phyloP scores from a whole-genome alignment of 2,888 invertebrate species.

The Sphecodes monilicornis region DNA sequence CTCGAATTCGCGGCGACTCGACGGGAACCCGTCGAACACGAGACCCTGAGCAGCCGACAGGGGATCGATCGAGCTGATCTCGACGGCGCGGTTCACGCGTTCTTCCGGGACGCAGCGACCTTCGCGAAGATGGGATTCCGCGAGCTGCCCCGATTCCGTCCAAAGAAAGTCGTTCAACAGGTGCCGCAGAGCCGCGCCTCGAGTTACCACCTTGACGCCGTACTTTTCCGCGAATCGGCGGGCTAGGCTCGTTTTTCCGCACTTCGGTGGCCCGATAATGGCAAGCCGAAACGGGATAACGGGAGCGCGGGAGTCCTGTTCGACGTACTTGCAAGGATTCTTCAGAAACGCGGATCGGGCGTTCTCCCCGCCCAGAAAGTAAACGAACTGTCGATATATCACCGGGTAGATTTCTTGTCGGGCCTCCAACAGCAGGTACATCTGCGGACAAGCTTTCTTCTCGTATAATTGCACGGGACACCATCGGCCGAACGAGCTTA shows the following conservation, averaged over 20 bases:
- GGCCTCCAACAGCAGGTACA: constrained; percentile 84
- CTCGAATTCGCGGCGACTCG: constrained; percentile 85
- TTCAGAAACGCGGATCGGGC: constrained; percentile 85
- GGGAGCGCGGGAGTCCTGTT: constrained; percentile 83
- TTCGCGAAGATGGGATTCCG: constrained; percentile 82
- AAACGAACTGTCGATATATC: constrained; percentile 87
- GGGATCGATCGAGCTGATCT: constrained; percentile 85
- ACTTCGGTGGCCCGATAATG: constrained; percentile 88
- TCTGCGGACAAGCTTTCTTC: constrained; percentile 85
- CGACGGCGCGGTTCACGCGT: constrained; percentile 85
- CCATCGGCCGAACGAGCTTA: constrained; percentile 88
- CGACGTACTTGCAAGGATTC: constrained; percentile 87
- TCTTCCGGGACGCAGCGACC: constrained; percentile 85
- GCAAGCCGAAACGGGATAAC: constrained; percentile 86
- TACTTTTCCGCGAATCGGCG: constrained; percentile 86
- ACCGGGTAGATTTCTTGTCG: constrained; percentile 85
- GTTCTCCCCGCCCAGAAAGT: constrained; percentile 86
- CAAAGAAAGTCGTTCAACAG: constrained; percentile 85
- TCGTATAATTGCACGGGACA: constrained; percentile 88
- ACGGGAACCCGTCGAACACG: constrained; percentile 88
- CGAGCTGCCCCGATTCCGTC: constrained; percentile 85
- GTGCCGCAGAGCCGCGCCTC: constrained; percentile 86
- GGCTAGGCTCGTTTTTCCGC: constrained; percentile 87
- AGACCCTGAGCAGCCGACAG: constrained; percentile 86
- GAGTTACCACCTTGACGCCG: constrained; percentile 86